phyloP scores from a whole-genome alignment of 2,888 invertebrate species.

The Meandrusa payeni region DNA sequence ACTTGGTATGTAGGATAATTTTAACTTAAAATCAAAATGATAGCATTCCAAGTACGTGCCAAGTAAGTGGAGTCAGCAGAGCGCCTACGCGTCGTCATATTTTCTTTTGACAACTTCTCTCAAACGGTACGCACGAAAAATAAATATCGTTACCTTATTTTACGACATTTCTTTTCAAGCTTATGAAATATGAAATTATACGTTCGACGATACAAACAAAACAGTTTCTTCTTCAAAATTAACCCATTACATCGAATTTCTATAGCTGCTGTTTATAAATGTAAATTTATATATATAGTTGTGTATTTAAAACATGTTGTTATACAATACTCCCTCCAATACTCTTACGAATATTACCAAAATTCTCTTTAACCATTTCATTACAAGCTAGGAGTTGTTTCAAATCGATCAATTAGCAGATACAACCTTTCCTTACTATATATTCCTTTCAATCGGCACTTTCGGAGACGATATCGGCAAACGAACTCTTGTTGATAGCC shows the following conservation, averaged over 20 bases:
- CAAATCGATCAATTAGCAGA: too few relatives aligned
- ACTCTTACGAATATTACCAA: too few relatives aligned
- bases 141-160: conserved; percentile 13
- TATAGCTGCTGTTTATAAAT: background rate
- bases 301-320: too few relatives aligned
- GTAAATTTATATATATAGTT: background rate
- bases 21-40: background rate
- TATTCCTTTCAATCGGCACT: too few relatives aligned
- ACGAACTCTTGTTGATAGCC: too few relatives aligned
- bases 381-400: too few relatives aligned
- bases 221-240: conserved; percentile 6
- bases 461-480: too few relatives aligned
- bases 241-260: conserved; percentile 2
- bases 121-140: conserved; percentile 1
- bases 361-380: too few relatives aligned
- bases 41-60: background rate
- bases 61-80: background rate
- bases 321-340: too few relatives aligned
- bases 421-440: too few relatives aligned
- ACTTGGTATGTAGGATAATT: too few relatives aligned
- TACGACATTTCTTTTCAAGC: conserved; percentile 8
- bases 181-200: conserved; percentile 10
- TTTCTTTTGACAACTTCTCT: conserved; percentile 5
- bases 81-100: background rate
- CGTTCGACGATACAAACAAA: conserved; percentile 7